Evolutionary conservation across 1,140 invertebrate genomes (phyloP), one percentile per base, ranked within the genome.

Genomic region (Sinonovacula constricta): DNA sequence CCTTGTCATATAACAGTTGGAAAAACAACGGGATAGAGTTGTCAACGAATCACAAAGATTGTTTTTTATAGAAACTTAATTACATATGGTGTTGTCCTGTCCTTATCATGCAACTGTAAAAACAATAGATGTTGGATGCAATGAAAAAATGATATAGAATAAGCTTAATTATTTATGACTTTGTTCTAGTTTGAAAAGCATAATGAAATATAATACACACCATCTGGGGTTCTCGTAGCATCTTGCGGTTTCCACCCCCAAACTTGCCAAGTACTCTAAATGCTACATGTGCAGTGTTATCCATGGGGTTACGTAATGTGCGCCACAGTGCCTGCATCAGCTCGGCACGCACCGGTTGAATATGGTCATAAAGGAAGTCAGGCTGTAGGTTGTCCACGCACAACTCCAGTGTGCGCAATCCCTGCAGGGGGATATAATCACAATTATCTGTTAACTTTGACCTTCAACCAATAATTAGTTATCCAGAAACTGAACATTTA

Each of bases 381-480:
- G 98, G 98, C 87, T 99, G 98, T 28, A 99, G 92, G 91, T 99
- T 99, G 88, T 99, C 98, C 0, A 99, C 98, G 90, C 98, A 99
- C 0, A 99, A 92, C 88, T 99, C 98, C 1, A 99, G 92, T 0
- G 98, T 99, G 53, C 98, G 91, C 22, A 99, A 89, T 5, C 98
- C 98, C 94, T 96, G 92, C n/a, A 88, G 87, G 72, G 65, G 77
- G 62, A 82, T 67, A 60, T n/a, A 65, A 31, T n/a, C n/a, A n/a
- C n/a, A n/a, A n/a, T n/a, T 49, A 30, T 22, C 15, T 22, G 3
- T 22, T 18, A 51, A 18, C 22, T 22, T 65, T 18, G 28, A 51
- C 15, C 22, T 1, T 51, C 3, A 3, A 51, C 22, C 15, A 51
- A 51, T 18, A 18, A 51, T 51, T 51, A n/a, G n/a, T n/a, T n/a